Percentiles rank a stretch among this genome's conserved stretches.
Conservation (phyloP, 2,797 vertebrate genomes). For the Lagocephalus sceleratus region DNA sequence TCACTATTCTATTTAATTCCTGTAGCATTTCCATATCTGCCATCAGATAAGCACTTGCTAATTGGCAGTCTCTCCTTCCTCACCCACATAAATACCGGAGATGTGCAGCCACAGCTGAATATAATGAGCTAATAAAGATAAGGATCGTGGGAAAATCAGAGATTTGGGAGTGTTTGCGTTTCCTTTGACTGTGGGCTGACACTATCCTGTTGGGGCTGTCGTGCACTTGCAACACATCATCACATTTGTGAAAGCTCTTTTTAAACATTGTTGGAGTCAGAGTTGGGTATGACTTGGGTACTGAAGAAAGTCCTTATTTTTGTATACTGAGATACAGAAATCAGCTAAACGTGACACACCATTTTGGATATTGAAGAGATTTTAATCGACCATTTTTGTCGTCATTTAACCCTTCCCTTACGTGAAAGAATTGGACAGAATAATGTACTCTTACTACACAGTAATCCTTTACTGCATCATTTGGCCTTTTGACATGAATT, state of each 20-base stretch:
- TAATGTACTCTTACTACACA: no score
- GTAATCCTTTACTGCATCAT: no score
- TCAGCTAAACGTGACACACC: no score
- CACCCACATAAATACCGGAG: slow-evolving; percentile 69
- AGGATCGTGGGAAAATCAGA: slow-evolving; percentile 70
- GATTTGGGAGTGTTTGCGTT: slow-evolving; percentile 55
- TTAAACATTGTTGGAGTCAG: no score
- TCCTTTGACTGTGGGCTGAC: slow-evolving; percentile 38
- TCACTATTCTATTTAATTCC: slow-evolving; percentile 54
- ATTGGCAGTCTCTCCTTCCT: slow-evolving; percentile 71
- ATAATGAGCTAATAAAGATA: slow-evolving; percentile 76
- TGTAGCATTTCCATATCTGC: slow-evolving; percentile 59
- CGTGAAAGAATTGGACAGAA: no score
- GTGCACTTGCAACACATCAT: slow-evolving; percentile 39
- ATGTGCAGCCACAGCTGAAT: slow-evolving; percentile 64
- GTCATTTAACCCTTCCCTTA: no score
- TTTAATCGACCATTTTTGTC: no score
- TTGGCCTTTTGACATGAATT: no score
- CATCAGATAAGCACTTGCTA: slow-evolving; percentile 71
- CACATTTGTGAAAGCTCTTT: slow-evolving; percentile 22
- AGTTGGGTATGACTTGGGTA: no score
- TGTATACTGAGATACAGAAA: no score
- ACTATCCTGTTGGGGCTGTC: slow-evolving; percentile 20
- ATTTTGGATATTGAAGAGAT: no score
- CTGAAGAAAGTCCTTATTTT: no score